These are phyloP conservation scores for Alligator mississippiensis DNA, from an alignment of 2,113 vertebrate species.

Conservation along the genomic window DNA sequence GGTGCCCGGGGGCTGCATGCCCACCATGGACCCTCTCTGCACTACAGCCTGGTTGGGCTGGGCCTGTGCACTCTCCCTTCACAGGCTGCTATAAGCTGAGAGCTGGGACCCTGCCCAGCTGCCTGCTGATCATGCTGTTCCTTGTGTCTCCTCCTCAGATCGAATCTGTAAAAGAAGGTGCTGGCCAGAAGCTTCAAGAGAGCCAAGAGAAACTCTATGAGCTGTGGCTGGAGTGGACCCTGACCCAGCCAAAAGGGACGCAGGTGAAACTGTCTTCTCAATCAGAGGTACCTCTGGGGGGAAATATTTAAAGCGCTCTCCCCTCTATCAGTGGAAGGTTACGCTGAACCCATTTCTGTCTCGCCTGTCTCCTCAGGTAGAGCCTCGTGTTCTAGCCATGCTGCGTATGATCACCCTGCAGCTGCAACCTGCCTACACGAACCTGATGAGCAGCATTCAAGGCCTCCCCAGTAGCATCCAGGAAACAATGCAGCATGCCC, in stretches of 20 bases:
- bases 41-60: not conserved
- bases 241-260: conserved; percentile 68
- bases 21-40: conserved; percentile 28
- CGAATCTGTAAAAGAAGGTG: conserved; percentile 76
- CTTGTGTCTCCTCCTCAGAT: conserved; percentile 54
- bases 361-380: conserved; percentile 66
- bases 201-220: conserved; percentile 86
- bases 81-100: too few relatives aligned
- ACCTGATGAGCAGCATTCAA: conserved; percentile 83
- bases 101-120: not conserved
- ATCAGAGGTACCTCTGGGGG: conserved; percentile 64
- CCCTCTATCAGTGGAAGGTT: not conserved
- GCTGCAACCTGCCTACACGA: conserved; percentile 78
- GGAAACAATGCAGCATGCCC: conserved; percentile 80
- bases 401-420: conserved; percentile 83
- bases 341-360: conserved; percentile 25
- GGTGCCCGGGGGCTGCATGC: not conserved
- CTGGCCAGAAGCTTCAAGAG: conserved; percentile 82
- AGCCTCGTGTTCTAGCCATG: conserved; percentile 80
- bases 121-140: not conserved
- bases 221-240: conserved; percentile 87
- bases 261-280: conserved; percentile 35
- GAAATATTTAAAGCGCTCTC: fast-evolving
- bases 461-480: conserved; percentile 88
- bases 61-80: not conserved